These are phyloP conservation scores for Salvelinus sp. DNA, from an alignment of 2,113 vertebrate genomes.

Conservation along the genomic window DNA sequence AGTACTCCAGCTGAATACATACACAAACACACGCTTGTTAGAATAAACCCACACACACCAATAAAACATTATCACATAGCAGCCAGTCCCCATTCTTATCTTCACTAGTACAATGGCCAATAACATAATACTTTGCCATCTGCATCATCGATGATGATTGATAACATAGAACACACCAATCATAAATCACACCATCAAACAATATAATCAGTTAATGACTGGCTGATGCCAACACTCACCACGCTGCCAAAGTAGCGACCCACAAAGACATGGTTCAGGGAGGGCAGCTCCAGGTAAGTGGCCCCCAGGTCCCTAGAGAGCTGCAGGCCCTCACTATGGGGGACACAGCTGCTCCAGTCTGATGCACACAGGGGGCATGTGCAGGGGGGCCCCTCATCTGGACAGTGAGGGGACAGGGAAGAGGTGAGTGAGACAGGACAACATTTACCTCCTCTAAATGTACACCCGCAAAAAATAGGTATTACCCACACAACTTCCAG, in stretches of 20 bases:
- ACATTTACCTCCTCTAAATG: too few relatives aligned
- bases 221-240: conserved; percentile 72
- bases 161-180: too few relatives aligned
- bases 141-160: too few relatives aligned
- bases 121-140: too few relatives aligned
- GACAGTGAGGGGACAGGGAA: conserved; percentile 24
- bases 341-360: conserved; percentile 89
- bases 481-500: too few relatives aligned
- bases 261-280: conserved; percentile 90
- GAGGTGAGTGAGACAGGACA: conserved; percentile 5
- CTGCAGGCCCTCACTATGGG: conserved; percentile 87
- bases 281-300: conserved; percentile 90
- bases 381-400: conserved; percentile 86
- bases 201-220: neutral
- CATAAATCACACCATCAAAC: too few relatives aligned
- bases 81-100: neutral
- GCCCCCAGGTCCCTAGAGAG: conserved; percentile 92
- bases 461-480: too few relatives aligned
- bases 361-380: conserved; percentile 91
- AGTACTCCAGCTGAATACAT: conserved; percentile 91
- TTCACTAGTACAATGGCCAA: neutral
- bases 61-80: neutral
- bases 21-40: conserved; percentile 26
- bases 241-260: conserved; percentile 93
- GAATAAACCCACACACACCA: neutral